phyloP scores from a whole-genome alignment of 37 sponge, comb jelly and placozoan species.

The Spongilla lacustris region DNA sequence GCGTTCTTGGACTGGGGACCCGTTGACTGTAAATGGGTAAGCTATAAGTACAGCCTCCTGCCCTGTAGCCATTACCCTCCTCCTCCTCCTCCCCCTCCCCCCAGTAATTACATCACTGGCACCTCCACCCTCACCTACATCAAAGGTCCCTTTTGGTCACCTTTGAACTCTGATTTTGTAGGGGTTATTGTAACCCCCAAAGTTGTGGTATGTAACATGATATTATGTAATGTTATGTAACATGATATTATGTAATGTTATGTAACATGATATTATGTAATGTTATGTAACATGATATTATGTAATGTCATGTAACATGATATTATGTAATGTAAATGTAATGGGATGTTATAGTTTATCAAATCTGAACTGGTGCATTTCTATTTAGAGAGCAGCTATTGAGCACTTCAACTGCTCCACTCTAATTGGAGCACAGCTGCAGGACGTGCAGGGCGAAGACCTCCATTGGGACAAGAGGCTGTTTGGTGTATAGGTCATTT shows the following conservation, averaged over 20 bases:
- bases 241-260: too few relatives aligned
- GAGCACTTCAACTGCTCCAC: slow-evolving; percentile 60
- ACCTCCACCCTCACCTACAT: slow-evolving; percentile 4
- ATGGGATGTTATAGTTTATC: too few relatives aligned
- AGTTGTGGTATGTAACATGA: slow-evolving; percentile 9
- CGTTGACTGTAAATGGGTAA: neutral
- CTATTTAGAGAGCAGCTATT: slow-evolving; percentile 32
- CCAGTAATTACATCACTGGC: neutral
- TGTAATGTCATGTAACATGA: too few relatives aligned
- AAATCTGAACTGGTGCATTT: too few relatives aligned
- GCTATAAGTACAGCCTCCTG: neutral
- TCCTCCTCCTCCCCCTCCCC: too few relatives aligned
- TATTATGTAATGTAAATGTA: too few relatives aligned
- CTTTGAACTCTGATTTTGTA: neutral
- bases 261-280: too few relatives aligned
- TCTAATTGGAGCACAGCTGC: slow-evolving; percentile 61
- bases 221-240: neutral
- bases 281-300: too few relatives aligned
- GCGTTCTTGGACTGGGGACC: slow-evolving; percentile 1
- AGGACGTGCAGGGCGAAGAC: slow-evolving; percentile 44
- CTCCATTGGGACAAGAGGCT: slow-evolving; percentile 82
- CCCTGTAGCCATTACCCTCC: too few relatives aligned
- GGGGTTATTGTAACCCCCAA: slow-evolving; percentile 23
- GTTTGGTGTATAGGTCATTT: slow-evolving; percentile 37
- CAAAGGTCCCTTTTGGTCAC: neutral